phyloP scores from a whole-genome alignment of 2,888 invertebrate genomes.

The Melanchra persicariae region DNA sequence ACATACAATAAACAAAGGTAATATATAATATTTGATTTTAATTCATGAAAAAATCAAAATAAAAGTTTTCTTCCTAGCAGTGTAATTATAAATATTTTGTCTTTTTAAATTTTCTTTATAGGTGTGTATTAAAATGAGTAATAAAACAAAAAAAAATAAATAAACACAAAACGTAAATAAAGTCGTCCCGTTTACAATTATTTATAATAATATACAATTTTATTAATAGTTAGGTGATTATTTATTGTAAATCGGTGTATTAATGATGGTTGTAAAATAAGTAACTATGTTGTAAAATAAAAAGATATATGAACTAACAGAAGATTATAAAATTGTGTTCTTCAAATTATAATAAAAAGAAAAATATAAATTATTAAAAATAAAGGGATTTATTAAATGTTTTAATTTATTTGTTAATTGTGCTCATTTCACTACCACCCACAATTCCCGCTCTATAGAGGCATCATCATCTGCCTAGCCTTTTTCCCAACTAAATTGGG shows the following conservation, averaged over 20 bases:
- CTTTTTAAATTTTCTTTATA: constrained; percentile 9
- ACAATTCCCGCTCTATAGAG: neutral
- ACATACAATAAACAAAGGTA: neutral
- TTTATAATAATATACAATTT: constrained; percentile 78
- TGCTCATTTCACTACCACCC: constrained; percentile 28
- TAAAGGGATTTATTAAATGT: constrained; percentile 81
- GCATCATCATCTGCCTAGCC: no score
- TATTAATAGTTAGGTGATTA: constrained; percentile 71
- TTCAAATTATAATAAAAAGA: constrained; percentile 75
- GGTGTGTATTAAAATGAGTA: constrained; percentile 38
- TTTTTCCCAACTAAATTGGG: no score
- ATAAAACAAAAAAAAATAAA: constrained; percentile 54
- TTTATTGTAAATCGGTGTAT: constrained; percentile 72
- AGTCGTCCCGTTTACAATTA: constrained; percentile 81
- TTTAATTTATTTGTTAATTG: constrained; percentile 57
- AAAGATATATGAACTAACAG: constrained; percentile 67
- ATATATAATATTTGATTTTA: neutral
- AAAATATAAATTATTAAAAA: constrained; percentile 74
- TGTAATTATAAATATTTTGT: constrained; percentile 1
- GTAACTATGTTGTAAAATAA: constrained; percentile 63
- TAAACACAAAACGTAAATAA: constrained; percentile 60
- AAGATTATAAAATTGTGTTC: constrained; percentile 78
- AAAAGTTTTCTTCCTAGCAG: constrained; percentile 23
- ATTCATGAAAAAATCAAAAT: neutral
- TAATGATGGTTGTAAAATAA: constrained; percentile 67